phyloP scores from a whole-genome alignment of 2,113 vertebrate species.

The Hyaena hyaena region DNA sequence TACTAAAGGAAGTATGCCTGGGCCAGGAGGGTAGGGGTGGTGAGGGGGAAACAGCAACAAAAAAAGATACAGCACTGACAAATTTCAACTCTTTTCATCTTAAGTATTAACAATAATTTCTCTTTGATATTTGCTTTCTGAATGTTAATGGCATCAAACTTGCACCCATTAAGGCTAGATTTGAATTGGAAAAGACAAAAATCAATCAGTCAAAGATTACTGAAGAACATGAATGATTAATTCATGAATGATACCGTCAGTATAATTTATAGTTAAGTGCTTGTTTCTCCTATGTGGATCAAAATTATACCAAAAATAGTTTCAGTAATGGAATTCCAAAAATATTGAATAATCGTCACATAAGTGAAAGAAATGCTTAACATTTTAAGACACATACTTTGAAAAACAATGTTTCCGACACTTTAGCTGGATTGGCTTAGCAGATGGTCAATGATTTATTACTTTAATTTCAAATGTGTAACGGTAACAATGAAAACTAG shows the following conservation, averaged over 20 bases:
- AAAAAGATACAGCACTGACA: neutral
- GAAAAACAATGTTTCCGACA: neutral
- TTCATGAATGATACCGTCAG: neutral
- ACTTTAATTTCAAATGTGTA: conserved; percentile 34
- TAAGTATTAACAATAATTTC: neutral
- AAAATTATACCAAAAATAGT: conserved; percentile 14
- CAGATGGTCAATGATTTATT: neutral
- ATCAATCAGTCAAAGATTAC: neutral
- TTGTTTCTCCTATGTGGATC: neutral
- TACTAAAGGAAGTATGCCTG: neutral
- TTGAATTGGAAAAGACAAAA: conserved; percentile 44
- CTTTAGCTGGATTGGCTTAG: neutral
- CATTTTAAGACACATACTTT: neutral
- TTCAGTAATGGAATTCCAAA: conserved; percentile 16
- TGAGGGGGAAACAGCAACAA: neutral
- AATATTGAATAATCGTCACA: neutral
- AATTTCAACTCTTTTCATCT: neutral
- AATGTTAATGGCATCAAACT: neutral
- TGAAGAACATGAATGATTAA: conserved; percentile 21
- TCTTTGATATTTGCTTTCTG: neutral
- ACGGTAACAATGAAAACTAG: neutral
- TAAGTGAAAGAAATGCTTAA: neutral
- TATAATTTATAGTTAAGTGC: neutral
- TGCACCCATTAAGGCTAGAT: neutral
- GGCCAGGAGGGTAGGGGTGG: no score